Base-by-base conservation (phyloP, 2,797 vertebrate species). In the Cossypha heuglini region DNA sequence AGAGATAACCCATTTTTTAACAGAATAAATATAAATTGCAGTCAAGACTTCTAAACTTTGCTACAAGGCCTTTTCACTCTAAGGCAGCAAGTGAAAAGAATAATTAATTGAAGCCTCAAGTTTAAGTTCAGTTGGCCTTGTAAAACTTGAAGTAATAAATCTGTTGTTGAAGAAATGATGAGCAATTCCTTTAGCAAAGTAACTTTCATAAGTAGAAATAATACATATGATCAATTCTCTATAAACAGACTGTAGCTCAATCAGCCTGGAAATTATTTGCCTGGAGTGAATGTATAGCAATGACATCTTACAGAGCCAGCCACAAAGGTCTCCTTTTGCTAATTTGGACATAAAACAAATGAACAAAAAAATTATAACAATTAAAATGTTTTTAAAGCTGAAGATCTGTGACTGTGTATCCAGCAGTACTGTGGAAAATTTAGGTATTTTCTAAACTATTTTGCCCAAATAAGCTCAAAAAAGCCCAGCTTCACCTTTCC, bases 1-100 rank as follows among this genome's bases (percentile, higher is more conserved):
- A 79, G 55, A 73, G 5, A 40, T 6, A 88, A 73, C 58, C 18
- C 52, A 51, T 48, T 92, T 92, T 76, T 92, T 64, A 88, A 62
- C 46, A 61, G 38, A 83, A 94, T 51, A 91, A 91, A 91, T 83
- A 76, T 43, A 86, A 94, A 87, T 66, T 40, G n/a, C 87, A 95
- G 69, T 9, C 62, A 68, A 84, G 57, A 69, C 69, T 58, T 49
- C 51, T 46, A 33, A 76, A 86, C 28, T 67, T 81, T 69, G n/a
- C 63, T 61, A 77, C 61, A 88, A 86, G 90, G 84, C 40, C 57
- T 78, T 71, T 79, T 62, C 64, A 54, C 28, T 40, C 43, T 5
- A 17, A 71, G 33, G 72, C 43, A 63, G 71, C 57, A 67, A 88
- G 74, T 13, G 59, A 62, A 83, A 79, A 55, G 64, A 61, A 57